Conservation (phyloP, 2,888 invertebrate genomes). For the Caenorhabditis afra region DNA sequence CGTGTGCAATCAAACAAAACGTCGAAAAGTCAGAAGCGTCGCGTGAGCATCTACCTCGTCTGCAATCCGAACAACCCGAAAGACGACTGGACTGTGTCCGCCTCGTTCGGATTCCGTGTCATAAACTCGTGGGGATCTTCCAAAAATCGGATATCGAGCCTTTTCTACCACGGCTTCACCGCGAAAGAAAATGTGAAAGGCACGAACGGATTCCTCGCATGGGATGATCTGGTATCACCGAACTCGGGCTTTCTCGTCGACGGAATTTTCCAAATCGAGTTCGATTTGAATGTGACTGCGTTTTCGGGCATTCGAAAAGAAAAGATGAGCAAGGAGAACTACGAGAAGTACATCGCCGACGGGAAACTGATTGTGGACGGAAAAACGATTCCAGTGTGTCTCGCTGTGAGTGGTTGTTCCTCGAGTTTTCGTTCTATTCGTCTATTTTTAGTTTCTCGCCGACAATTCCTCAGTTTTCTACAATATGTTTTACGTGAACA, state of each 20-base stretch:
- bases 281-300: conserved; percentile 27
- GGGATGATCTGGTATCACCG: conserved; percentile 13
- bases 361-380: conserved; percentile 27
- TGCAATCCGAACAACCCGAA: conserved; percentile 26
- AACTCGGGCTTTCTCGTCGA: conserved; percentile 26
- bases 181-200: conserved; percentile 22
- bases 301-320: conserved; percentile 18
- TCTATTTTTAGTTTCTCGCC: conserved; percentile 31
- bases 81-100: conserved; percentile 12
- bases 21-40: conserved; percentile 21
- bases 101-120: conserved; percentile 34
- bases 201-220: conserved; percentile 6
- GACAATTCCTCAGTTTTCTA: conserved; percentile 23
- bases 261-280: conserved; percentile 23
- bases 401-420: conserved; percentile 23
- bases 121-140: conserved; percentile 24
- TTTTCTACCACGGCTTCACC: conserved; percentile 17
- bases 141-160: conserved; percentile 19
- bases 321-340: conserved; percentile 8
- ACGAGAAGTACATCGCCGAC: conserved; percentile 23
- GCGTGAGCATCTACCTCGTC: conserved; percentile 22
- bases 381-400: conserved; percentile 14
- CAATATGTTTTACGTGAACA: conserved; percentile 21
- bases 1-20: conserved; percentile 30
- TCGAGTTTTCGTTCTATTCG: no score